A percentile compares a stretch with the other conserved stretches of the same genome.
Evolutionary conservation across 1,140 invertebrate genomes (phyloP).

Genomic region (Polypedilum vanderplanki): DNA sequence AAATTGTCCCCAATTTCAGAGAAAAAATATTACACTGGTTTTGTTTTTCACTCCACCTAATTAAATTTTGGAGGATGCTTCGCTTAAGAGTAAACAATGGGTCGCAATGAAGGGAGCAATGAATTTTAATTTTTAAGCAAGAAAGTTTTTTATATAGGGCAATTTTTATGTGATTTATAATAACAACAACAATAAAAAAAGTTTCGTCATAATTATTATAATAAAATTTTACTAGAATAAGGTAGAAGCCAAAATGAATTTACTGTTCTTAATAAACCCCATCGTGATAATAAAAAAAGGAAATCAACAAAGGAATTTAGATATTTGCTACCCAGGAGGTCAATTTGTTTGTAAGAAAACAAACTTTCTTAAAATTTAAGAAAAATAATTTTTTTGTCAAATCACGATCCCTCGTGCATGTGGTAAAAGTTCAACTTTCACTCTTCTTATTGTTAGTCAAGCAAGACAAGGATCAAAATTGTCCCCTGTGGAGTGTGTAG

Average conservation of each 20-base stretch:
- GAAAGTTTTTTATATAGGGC: not conserved
- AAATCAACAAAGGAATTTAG: not conserved
- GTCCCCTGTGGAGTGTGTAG: too few species aligned
- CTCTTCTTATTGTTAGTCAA: too few species aligned
- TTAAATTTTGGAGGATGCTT: not conserved
- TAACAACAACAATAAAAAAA: conserved; percentile 1
- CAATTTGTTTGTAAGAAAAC: conserved; percentile 2
- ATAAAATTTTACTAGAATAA: not conserved
- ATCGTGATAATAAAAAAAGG: conserved; percentile 3
- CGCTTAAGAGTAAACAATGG: not conserved
- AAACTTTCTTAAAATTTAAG: too few species aligned
- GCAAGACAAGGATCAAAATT: too few species aligned
- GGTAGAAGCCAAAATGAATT: not conserved
- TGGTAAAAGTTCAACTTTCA: too few species aligned
- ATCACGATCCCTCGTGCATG: too few species aligned
- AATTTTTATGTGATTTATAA: conserved; percentile 15
- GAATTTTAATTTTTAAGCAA: not conserved
- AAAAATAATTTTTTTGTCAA: too few species aligned
- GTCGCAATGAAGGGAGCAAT: not conserved
- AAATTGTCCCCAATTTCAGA: too few species aligned
- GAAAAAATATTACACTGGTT: not conserved
- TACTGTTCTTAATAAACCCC: not conserved
- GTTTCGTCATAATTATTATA: not conserved
- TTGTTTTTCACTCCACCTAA: conserved; percentile 15
- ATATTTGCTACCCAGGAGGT: not conserved